Base-by-base conservation (phyloP, 2,797 vertebrate species). In the Uromys caudimaculatus region DNA sequence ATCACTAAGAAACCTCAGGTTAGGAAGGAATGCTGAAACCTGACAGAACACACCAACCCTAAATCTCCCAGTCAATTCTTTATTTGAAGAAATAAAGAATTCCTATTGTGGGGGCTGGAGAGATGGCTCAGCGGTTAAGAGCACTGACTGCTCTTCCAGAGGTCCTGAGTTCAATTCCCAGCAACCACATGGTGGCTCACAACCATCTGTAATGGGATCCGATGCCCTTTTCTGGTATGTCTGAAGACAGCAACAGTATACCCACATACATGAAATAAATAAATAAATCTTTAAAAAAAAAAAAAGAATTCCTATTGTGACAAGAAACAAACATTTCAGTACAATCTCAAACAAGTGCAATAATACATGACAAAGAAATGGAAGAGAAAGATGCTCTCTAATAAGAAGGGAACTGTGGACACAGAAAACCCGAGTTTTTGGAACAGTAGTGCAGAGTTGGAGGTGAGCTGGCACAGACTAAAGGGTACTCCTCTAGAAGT, bases 311-410 rank as follows among this genome's bases (percentile, higher is more conserved):
- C n/a, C n/a, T n/a, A n/a, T n/a, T n/a, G 77, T 76, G 47, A 75
- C 44, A 54, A 41, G 41, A n/a, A 32, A 29, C 2, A 87, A 35
- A 82, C n/a, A 38, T 2, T 52, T 77, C n/a, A 14, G 12, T 23
- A 3, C 19, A 64, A 91, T 8, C 2, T 38, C 52, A 12, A 90
- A 50, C 16, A 73, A 0, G 11, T n/a, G 52, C 82, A 85, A 35
- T 76, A 85, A 88, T 91, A 89, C 47, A 54, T 1, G 38, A 52
- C 79, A 97, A 84, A 75, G n/a, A 75, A 71, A 88, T 35, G 17
- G 12, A n/a, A 60, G 16, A 29, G 38, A 73, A 85, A 77, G 24
- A 7, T 0, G 32, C 13, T 77, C 47, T 32, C 75, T 50, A 19
- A 77, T 2, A 29, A 50, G 75, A 50, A 77, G 75, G 75, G 47